These are phyloP conservation scores for Centropus unirufus DNA, from an alignment of 2,113 vertebrate genomes.

Conservation along the genomic window DNA sequence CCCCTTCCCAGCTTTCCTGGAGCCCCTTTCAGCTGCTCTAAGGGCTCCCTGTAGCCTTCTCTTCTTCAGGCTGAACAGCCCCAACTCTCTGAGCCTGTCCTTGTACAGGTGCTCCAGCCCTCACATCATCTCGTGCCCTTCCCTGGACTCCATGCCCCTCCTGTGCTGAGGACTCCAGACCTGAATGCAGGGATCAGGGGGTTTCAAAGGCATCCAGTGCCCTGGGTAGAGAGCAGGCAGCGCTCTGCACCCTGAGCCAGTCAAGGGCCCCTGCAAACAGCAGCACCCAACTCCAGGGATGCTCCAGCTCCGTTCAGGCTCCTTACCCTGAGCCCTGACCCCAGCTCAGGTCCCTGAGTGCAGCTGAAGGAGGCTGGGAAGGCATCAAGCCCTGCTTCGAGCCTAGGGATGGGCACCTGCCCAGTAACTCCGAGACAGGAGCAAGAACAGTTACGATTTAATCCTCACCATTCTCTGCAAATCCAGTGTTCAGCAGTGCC, in stretches of 20 bases:
- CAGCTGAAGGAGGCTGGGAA: neutral
- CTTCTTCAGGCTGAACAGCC: too few relatives aligned
- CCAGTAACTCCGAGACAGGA: neutral
- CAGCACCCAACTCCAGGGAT: too few relatives aligned
- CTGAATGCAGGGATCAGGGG: neutral
- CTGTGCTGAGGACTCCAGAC: too few relatives aligned
- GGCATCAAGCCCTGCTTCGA: accelerated
- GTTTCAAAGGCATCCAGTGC: neutral
- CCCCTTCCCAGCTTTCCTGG: too few relatives aligned
- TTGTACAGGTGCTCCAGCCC: too few relatives aligned
- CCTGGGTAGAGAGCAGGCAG: neutral
- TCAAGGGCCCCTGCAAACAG: neutral
- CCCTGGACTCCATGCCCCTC: too few relatives aligned
- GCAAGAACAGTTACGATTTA: constrained; percentile 4
- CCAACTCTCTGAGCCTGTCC: too few relatives aligned
- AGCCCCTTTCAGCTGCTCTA: too few relatives aligned
- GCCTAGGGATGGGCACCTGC: neutral
- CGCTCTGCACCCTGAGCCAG: neutral
- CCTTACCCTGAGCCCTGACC: neutral
- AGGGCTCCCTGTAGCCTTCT: too few relatives aligned
- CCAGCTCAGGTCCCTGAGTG: accelerated
- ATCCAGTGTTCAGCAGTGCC: neutral
- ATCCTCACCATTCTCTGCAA: neutral
- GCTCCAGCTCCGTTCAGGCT: neutral
- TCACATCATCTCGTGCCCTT: too few relatives aligned